Evolutionary conservation across 2,888 invertebrate species (phyloP).

Genomic region (Aphidius colemani): DNA sequence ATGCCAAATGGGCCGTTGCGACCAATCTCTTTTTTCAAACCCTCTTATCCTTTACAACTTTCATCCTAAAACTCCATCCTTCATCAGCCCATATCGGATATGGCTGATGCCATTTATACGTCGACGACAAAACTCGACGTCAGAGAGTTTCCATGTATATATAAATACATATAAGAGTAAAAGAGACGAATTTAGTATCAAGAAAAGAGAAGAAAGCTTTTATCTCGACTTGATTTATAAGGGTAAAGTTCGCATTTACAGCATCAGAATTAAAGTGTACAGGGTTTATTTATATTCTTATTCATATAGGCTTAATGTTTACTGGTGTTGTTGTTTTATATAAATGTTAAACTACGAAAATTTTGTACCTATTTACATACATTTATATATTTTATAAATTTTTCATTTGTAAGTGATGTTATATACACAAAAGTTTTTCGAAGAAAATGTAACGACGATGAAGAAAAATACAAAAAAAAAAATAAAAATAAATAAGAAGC

Average conservation of each 20-base stretch:
- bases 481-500: constrained; percentile 2
- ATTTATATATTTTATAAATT: too few species aligned
- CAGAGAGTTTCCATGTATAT: neutral
- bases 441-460: constrained; percentile 13
- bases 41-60: too few species aligned
- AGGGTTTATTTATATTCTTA: too few species aligned
- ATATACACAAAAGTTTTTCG: constrained; percentile 11
- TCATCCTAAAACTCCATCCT: too few species aligned
- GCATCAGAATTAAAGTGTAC: too few species aligned
- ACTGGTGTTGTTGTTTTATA: too few species aligned
- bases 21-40: neutral
- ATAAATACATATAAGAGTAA: neutral
- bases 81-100: constrained; percentile 11
- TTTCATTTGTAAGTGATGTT: too few species aligned
- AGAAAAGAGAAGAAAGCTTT: constrained; percentile 25
- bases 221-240: constrained; percentile 39
- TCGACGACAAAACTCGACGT: constrained; percentile 17
- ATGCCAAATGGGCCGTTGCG: neutral
- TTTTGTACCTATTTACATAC: too few species aligned
- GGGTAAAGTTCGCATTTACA: constrained; percentile 5
- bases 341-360: too few species aligned
- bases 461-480: too few species aligned
- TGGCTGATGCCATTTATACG: constrained; percentile 18
- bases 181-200: neutral
- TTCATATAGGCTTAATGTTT: too few species aligned